Base-by-base conservation (phyloP, 2,888 invertebrate genomes). In the Nasonia oneida region DNA sequence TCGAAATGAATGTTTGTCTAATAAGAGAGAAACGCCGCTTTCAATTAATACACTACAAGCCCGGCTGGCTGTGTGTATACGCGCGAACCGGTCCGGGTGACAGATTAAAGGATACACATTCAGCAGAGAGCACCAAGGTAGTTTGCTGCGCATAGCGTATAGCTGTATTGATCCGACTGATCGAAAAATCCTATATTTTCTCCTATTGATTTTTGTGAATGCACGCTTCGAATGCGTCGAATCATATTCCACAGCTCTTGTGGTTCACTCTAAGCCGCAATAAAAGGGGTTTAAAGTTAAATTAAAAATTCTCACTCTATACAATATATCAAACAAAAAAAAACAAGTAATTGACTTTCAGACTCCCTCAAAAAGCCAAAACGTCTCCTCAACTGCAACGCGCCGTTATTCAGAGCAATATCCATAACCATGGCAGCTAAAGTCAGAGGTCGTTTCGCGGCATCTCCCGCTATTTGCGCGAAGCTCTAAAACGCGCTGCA, bases 1-100 rank as follows among this genome's bases (percentile, higher is more conserved):
- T 77, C n/a, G 79, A 82, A 84, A 82, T 82, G 78, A 86, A 86
- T 86, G 70, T 86, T 86, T 84, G 80, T 81, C 81, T 78, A 79
- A 81, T 76, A 81, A 83, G 75, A 84, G 67, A 64, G 76, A 71
- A 50, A 81, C 33, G 23, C 71, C n/a, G 81, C 74, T 84, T 86
- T 84, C 74, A 73, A 86, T 86, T 84, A 86, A 79, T 75, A 47
- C 18, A 18, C 6, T 42, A 8, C 78, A 81, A 57, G 42, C 15
- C 18, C 42, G 12, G 33, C 12, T 23, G 23, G 2, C 15, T 42
- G 23, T 37, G 37, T 18, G 50, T 42, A 71, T 15, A 67, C n/a
- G 80, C 47, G 29, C 37, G 5, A 39, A 23, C 73, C 10, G 42
- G 10, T 14, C 8, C 71, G 71, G 10, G 23, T 64, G 18, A 42